Evolutionary conservation across 2,797 vertebrate genomes (phyloP), one percentile per base, ranked within the genome.

Genomic region (Myotis pilosus): DNA sequence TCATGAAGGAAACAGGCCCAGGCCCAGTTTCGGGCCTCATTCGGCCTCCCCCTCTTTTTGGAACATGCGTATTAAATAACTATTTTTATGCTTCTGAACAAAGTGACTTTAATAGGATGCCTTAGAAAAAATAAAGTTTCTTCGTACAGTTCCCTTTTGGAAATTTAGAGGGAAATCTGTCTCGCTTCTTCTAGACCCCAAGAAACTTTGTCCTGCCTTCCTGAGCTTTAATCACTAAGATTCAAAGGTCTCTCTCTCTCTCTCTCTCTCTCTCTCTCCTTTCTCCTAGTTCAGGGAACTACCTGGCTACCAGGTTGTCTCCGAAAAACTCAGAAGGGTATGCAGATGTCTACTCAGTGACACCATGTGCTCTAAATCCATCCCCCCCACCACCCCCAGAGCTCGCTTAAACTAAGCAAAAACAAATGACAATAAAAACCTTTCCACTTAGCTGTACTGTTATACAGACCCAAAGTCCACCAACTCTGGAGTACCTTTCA

Each of bases 121-220:
- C 76, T 93, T 87, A 44, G 69, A 8, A 12, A 44, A 95, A 89
- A 89, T 44, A 49, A 94, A 53, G 13, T 60, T 85, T 88, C 64
- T 89, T 69, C 8, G 28, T 44, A 79, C 66, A 94, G 76, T 82
- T 92, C 49, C 57, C 72, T 60, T 47, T 33, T 3, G 36, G 41
- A 49, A 92, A 62, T 55, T 55, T 71, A 7, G 64, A 57, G 12
- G 33, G 22, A 71, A 84, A 72, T 84, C 16, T 66, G 30, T 64
- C 71, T 30, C 11, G 25, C 5, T 55, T 41, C 25, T 41, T 57
- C 51, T 64, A 79, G 91, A 81, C 9, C 6, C 44, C 68, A 91
- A 85, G 74, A 91, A 89, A 75, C 66, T 44, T 80, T 55, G 68
- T 30, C 13, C 23, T 51, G 85, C 13, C 5, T 49, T 49, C 22